These are phyloP conservation scores for Petaurus breviceps DNA, from an alignment of 2,113 vertebrate species.

Conservation along the genomic window DNA sequence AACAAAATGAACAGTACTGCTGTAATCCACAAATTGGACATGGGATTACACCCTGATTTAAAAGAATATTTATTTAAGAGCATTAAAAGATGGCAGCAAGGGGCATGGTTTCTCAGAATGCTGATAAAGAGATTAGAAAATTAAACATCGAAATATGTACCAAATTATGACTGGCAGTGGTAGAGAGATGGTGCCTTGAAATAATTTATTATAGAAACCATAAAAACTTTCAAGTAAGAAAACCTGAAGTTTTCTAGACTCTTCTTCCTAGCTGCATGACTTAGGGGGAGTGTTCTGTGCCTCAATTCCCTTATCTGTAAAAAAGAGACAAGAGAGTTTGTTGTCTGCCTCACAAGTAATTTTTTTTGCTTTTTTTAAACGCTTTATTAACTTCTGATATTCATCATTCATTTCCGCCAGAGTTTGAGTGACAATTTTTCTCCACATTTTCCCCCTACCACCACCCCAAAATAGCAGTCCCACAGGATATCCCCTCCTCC, in stretches of 20 bases:
- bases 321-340: background rate
- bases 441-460: too few relatives aligned
- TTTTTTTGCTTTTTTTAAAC: too few relatives aligned
- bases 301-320: conserved; percentile 5
- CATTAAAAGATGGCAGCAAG: conserved; percentile 26
- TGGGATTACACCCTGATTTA: background rate
- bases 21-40: conserved; percentile 42
- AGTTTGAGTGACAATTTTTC: too few relatives aligned
- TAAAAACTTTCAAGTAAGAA: background rate
- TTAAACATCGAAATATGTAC: background rate
- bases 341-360: background rate
- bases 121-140: conserved; percentile 22
- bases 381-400: too few relatives aligned
- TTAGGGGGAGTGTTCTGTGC: background rate
- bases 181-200: conserved; percentile 11
- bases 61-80: conserved; percentile 43
- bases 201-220: background rate
- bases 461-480: too few relatives aligned
- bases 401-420: too few relatives aligned
- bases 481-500: too few relatives aligned
- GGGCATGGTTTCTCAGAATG: conserved; percentile 9
- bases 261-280: background rate
- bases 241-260: background rate
- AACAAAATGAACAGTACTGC: conserved; percentile 63
- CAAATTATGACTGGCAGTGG: background rate